Evolutionary conservation across 2,113 vertebrate species (phyloP), one percentile per base, ranked within the genome.

Genomic region (Aix galericulata): DNA sequence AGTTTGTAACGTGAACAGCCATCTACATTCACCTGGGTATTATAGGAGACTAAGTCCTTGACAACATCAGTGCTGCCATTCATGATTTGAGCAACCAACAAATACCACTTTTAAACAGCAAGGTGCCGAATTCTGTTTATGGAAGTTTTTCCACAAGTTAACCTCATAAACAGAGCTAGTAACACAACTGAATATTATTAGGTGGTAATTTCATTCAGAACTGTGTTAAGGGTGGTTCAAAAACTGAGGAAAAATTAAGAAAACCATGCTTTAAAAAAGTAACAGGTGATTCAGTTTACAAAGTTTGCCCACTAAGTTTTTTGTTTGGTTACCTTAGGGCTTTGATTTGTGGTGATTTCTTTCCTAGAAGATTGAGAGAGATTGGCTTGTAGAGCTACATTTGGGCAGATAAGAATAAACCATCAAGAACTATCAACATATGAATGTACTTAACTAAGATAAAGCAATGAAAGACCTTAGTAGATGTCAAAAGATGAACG

Each of bases 361-460:
- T 66, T 60, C 73, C 34, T 58, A 52, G 62, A 79, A 87, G 69
- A 87, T 42, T 78, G 86, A 85, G 69, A 69, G 72, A 85, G 78
- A 91, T 89, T 92, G 58, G 17, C 40, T 86, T 89, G 84, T 87
- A 58, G 74, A 91, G 81, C 42, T 67, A 76, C 8, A 3, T 69
- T 23, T 79, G 62, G 86, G 40, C 80, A 95, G 94, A 62, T 82
- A 73, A 89, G 38, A 86, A 79, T 60, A 91, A 97, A 89, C 62
- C 26, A 89, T 89, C 86, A 92, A 58, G 89, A 94, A 15, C 86
- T 96, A 91, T 91, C 89, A 91, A 76, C 21, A 13, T 91, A 64
- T 48, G 87, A 85, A 94, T 69, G 78, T 87, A 82, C 71, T 93
- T 95, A 97, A 91, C 91, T 76, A 77, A 95, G 93, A 84, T 94